These are phyloP conservation scores for Calephelis virginiensis DNA, from an alignment of 1,140 invertebrate species.

Conservation along the genomic window DNA sequence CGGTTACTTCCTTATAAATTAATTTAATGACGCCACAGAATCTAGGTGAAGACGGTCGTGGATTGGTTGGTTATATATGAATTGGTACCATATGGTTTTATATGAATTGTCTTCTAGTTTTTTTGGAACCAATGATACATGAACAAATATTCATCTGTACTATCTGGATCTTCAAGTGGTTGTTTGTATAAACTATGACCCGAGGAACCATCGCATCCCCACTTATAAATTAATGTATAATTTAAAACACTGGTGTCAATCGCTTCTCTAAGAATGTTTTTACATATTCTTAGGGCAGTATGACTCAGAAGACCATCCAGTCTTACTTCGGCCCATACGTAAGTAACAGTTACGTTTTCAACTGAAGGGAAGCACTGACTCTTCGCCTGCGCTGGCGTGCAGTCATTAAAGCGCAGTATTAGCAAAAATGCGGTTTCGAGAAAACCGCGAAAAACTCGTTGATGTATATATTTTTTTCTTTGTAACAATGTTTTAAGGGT, in stretches of 20 bases:
- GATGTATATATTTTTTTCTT: too few relatives aligned
- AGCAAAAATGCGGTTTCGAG: too few relatives aligned
- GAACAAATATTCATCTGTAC: constrained; percentile 2
- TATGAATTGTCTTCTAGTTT: not conserved
- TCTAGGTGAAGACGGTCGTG: not conserved
- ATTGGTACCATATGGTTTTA: not conserved
- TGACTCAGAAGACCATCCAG: not conserved
- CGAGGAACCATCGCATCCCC: not conserved
- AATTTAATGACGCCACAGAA: too few relatives aligned
- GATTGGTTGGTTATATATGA: not conserved
- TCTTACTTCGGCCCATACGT: not conserved
- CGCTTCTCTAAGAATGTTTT: constrained; percentile 4
- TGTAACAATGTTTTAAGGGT: too few relatives aligned
- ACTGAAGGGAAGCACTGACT: constrained; percentile 1
- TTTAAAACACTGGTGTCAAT: constrained; percentile 8
- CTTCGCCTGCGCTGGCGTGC: not conserved
- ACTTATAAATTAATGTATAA: constrained; percentile 10
- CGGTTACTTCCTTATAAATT: too few relatives aligned
- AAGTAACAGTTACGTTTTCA: not conserved
- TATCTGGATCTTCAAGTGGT: constrained; percentile 7
- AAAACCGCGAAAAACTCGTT: too few relatives aligned
- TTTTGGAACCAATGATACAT: constrained; percentile 4
- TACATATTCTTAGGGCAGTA: constrained; percentile 7
- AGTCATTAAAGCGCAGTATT: too few relatives aligned
- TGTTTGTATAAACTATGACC: not conserved